Conservation (phyloP, 2,797 vertebrate genomes). For the Propithecus perrieri region DNA sequence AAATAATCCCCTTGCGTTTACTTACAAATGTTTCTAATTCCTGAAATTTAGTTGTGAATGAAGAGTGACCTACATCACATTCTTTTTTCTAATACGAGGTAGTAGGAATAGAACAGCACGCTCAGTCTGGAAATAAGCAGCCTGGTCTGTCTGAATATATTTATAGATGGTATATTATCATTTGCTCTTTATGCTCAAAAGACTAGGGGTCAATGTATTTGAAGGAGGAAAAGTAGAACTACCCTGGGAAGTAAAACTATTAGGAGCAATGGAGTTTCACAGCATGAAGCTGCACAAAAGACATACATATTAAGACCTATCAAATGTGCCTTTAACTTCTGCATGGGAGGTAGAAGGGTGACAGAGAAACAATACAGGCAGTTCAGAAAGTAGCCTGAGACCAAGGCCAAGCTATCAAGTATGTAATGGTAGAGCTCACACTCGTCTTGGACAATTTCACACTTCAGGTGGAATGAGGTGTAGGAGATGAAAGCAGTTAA, state of each 20-base stretch:
- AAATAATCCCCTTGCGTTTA: slow-evolving; percentile 30
- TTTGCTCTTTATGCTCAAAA: slow-evolving; percentile 65
- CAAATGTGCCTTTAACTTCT: slow-evolving; percentile 75
- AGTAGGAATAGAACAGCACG: slow-evolving; percentile 64
- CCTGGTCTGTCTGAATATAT: slow-evolving; percentile 64
- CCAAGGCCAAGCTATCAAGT: slow-evolving; percentile 52
- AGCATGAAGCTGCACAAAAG: slow-evolving; percentile 69
- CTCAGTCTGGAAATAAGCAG: slow-evolving; percentile 70
- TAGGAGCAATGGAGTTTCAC: slow-evolving; percentile 74
- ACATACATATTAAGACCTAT: slow-evolving; percentile 54
- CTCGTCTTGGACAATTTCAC: slow-evolving; percentile 34
- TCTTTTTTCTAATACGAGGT: background rate
- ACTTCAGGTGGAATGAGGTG: background rate
- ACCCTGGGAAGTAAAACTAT: slow-evolving; percentile 79
- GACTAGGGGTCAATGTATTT: slow-evolving; percentile 71
- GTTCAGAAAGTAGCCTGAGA: slow-evolving; percentile 39
- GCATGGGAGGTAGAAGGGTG: slow-evolving; percentile 25
- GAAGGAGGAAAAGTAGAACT: slow-evolving; percentile 72
- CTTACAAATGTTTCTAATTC: slow-evolving; percentile 43
- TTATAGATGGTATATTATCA: slow-evolving; percentile 74
- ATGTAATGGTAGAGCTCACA: background rate
- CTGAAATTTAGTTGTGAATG: slow-evolving; percentile 67
- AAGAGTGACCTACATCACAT: slow-evolving; percentile 66
- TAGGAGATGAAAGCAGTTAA: slow-evolving; percentile 24
- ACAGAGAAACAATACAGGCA: slow-evolving; percentile 5